Evolutionary conservation across 2,888 invertebrate genomes (phyloP).

Genomic region (Pterostichus madidus): DNA sequence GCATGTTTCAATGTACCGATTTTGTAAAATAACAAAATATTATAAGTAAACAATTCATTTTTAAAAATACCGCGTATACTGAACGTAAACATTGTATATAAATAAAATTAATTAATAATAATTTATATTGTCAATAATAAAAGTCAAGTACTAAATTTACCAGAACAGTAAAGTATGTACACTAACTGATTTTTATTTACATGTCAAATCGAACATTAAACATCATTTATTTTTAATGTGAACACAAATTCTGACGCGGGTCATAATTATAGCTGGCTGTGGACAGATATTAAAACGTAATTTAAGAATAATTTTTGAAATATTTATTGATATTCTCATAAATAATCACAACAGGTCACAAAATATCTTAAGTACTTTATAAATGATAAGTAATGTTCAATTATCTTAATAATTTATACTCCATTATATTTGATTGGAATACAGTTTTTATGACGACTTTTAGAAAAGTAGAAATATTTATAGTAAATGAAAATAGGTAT

Average conservation of each 20-base stretch:
- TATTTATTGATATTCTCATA: background rate
- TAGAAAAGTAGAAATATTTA: no score
- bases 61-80: slow-evolving; percentile 29
- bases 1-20: background rate
- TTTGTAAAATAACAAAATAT: no score
- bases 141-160: slow-evolving; percentile 51
- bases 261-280: slow-evolving; percentile 21
- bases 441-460: no score
- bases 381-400: no score
- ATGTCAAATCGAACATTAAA: slow-evolving; percentile 21
- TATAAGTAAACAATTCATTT: background rate
- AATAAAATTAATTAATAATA: slow-evolving; percentile 56
- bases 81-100: slow-evolving; percentile 26
- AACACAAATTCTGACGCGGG: slow-evolving; percentile 10
- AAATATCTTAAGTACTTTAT: no score
- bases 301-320: slow-evolving; percentile 32
- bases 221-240: slow-evolving; percentile 27
- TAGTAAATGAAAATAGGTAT: no score
- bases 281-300: slow-evolving; percentile 43
- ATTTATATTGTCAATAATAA: slow-evolving; percentile 61
- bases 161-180: slow-evolving; percentile 9
- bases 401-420: no score
- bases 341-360: no score
- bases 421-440: no score
- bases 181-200: slow-evolving; percentile 38